Base-by-base conservation (phyloP, 2,888 invertebrate species). In the Acanthosepion esculentum region DNA sequence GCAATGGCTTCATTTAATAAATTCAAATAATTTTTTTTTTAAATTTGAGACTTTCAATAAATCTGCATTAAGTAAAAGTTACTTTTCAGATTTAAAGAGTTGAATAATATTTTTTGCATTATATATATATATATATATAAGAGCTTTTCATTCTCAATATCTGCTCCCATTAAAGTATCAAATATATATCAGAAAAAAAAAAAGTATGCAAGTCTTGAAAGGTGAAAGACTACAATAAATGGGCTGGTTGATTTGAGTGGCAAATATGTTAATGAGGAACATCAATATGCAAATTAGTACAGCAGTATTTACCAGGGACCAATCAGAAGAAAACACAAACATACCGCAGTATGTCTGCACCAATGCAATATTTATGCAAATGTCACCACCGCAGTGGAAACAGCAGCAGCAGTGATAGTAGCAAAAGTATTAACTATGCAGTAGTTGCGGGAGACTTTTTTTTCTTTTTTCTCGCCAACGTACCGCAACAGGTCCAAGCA, bases 321-420 rank as follows among this genome's bases (percentile, higher is more conserved):
- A 78, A 78, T 78, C 78, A 78, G n/a, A 33, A 78, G 78, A n/a
- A 78, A 78, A 78, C n/a, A 78, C 78, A 78, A 78, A 78, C 78
- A 78, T 78, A 78, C 78, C 78, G 78, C 78, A 78, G 78, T 78
- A 78, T 78, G 78, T 78, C 78, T 78, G 78, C 78, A n/a, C 78
- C 78, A 78, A 78, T 33, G 78, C n/a, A n/a, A 78, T n/a, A 78
- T 78, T 78, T 78, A 78, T 78, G 78, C 78, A 78, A 78, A 78
- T 78, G 15, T 78, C 78, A 15, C 33, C 78, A 78, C 78, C 33
- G 78, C 78, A 78, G n/a, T 78, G 78, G 5, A 78, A n/a, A 15
- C 23, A 78, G 78, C 78, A 78, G 78, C 78, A 78, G 64, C 64
- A 64, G n/a, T 33, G n/a, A 78, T 12, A 15, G 78, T 15, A 78